These are phyloP conservation scores for Conchocele bisecta DNA, from an alignment of 2,888 invertebrate species.

Conservation along the genomic window DNA sequence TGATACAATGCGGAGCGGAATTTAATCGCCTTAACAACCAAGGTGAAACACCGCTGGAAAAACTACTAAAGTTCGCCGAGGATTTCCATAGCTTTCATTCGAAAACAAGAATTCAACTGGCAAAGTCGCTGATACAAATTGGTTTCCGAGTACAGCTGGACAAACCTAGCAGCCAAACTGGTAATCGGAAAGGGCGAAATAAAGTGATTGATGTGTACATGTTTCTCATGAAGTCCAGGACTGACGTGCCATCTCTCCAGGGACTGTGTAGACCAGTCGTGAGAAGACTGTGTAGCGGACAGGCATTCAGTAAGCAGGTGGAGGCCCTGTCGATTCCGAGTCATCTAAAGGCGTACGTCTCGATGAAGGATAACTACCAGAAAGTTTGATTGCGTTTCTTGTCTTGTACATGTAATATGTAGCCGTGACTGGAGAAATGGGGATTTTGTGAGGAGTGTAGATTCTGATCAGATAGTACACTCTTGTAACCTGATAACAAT, in stretches of 20 bases:
- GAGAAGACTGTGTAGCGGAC: constrained; percentile 30
- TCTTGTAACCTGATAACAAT: too few relatives aligned
- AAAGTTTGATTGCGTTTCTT: too few relatives aligned
- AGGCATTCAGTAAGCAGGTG: constrained; percentile 20
- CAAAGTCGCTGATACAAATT: constrained; percentile 55
- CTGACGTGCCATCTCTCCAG: constrained; percentile 47
- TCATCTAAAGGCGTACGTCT: constrained; percentile 53
- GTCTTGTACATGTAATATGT: too few relatives aligned
- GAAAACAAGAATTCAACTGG: constrained; percentile 56
- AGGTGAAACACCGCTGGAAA: constrained; percentile 64
- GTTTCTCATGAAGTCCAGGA: constrained; percentile 26
- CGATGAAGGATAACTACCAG: too few relatives aligned
- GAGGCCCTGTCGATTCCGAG: constrained; percentile 49
- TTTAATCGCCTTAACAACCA: constrained; percentile 60
- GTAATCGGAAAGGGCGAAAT: constrained; percentile 35
- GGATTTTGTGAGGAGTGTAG: too few relatives aligned
- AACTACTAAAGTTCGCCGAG: constrained; percentile 59
- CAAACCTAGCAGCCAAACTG: not conserved
- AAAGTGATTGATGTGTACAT: constrained; percentile 49
- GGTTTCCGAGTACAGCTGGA: constrained; percentile 49
- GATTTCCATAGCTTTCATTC: constrained; percentile 59
- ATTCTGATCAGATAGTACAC: too few relatives aligned
- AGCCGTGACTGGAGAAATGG: too few relatives aligned
- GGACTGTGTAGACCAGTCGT: constrained; percentile 53
- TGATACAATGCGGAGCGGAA: constrained; percentile 61